A percentile compares a stretch with the other conserved stretches of the same genome.
phyloP scores from a whole-genome alignment of 2,113 vertebrate genomes.

The Heterotilapia buettikoferi region DNA sequence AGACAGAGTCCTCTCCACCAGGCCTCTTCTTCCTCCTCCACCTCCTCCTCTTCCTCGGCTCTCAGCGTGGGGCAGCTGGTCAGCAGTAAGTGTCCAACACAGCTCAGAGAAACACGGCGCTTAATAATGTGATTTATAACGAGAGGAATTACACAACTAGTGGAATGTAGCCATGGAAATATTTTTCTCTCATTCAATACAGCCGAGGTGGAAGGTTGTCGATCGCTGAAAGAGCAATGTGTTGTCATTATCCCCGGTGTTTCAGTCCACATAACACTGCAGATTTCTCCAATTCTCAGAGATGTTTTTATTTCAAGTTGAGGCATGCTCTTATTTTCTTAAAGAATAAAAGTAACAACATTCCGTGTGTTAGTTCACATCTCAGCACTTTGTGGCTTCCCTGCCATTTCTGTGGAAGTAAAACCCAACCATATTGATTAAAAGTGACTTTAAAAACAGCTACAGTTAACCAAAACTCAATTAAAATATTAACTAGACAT shows the following conservation, averaged over 20 bases:
- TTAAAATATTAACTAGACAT: neutral
- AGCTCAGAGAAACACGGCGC: neutral
- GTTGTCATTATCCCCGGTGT: neutral
- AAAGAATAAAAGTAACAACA: neutral
- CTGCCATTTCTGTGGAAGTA: neutral
- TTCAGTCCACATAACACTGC: neutral
- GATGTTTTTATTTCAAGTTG: neutral
- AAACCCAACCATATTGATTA: neutral
- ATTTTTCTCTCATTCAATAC: neutral
- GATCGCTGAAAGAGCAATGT: neutral
- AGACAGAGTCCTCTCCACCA: constrained; percentile 90
- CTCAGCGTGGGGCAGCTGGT: constrained; percentile 99
- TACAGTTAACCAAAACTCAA: neutral
- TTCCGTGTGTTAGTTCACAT: neutral
- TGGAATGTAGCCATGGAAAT: neutral
- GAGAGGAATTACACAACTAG: neutral
- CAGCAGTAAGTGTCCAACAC: constrained; percentile 89
- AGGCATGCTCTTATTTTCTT: neutral
- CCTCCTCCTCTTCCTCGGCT: constrained; percentile 92
- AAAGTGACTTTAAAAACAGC: neutral
- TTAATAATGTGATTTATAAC: neutral
- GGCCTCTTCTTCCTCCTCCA: constrained; percentile 90
- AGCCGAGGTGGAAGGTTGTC: neutral
- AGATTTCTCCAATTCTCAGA: neutral
- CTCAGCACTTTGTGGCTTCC: neutral